A percentile compares a stretch with the other conserved stretches of the same genome.
Conservation (phyloP, 2,888 invertebrate species). For the Argynnis bischoffii region DNA sequence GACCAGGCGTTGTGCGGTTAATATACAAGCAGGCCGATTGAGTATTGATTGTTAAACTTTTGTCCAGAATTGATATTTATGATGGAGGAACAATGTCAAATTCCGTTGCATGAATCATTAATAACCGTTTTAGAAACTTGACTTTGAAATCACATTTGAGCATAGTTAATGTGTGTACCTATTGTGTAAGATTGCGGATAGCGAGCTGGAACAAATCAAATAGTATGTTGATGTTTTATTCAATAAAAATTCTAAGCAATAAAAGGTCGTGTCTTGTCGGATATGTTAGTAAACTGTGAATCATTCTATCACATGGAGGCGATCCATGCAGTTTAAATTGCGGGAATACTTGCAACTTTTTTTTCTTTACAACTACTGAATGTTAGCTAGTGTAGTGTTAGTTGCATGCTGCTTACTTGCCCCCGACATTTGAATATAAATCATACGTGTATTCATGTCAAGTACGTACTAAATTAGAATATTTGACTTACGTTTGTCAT, state of each 20-base stretch:
- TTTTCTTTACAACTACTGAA: background rate
- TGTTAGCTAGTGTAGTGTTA: background rate
- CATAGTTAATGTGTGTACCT: background rate
- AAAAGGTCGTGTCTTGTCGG: slow-evolving; percentile 35
- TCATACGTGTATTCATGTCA: no score
- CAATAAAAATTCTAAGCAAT: slow-evolving; percentile 40
- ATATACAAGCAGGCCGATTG: slow-evolving; percentile 25
- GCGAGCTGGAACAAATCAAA: slow-evolving; percentile 25
- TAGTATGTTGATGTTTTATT: slow-evolving; percentile 40
- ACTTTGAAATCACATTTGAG: slow-evolving; percentile 12
- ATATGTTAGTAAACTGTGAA: slow-evolving; percentile 31
- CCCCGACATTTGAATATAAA: no score
- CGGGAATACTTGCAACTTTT: background rate
- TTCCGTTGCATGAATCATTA: slow-evolving; percentile 31
- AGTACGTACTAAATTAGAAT: no score
- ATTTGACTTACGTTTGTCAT: no score
- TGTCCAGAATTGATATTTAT: slow-evolving; percentile 34
- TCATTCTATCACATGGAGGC: slow-evolving; percentile 38
- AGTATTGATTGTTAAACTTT: slow-evolving; percentile 32
- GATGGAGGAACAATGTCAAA: slow-evolving; percentile 35
- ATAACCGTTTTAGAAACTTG: slow-evolving; percentile 26
- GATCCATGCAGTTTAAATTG: slow-evolving; percentile 11
- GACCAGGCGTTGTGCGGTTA: slow-evolving; percentile 22
- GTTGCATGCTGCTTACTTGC: no score
- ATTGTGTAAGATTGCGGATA: slow-evolving; percentile 27